Evolutionary conservation across 2,797 vertebrate genomes (phyloP), one percentile per base, ranked within the genome.

Genomic region (Melanogrammus aeglefinus): DNA sequence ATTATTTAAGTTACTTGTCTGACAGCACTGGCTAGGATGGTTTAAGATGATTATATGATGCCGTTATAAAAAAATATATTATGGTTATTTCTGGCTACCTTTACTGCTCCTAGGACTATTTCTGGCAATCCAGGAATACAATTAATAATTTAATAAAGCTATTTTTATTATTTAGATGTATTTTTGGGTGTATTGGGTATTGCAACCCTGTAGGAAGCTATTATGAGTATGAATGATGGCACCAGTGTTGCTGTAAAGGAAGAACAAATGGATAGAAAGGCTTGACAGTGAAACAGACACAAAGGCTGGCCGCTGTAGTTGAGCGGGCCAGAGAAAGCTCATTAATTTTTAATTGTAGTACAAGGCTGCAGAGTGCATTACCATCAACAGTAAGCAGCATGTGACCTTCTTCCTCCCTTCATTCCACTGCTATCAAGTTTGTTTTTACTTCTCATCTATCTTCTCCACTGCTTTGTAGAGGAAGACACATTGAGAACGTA

Each of bases 291-390:
- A 71, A 78, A 77, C 27, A 79, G 63, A 76, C 72, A 76, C 29
- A 8, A 84, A 83, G 82, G 88, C 87, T 85, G 83, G 88, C 88
- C 84, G 86, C 80, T 84, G 81, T 75, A 39, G 82, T 76, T 86
- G 88, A 88, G 83, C 83, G 86, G 82, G 85, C 89, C 84, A 80
- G 83, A 88, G 76, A 88, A 85, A 85, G 81, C 86, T 94, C 90
- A 93, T 94, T 92, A 90, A 94, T 93, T 87, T 93, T 94, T 91
- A 92, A 94, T 93, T 90, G 90, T 81, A n/a, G 88, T 84, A 85
- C 77, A 31, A 35, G 35, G 82, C 63, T 82, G 88, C 87, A 87
- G 88, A 92, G 89, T 87, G 86, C 86, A 79, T 81, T 80, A 78
- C 86, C 87, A 88, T 91, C 85, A 81, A 88, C 88, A 86, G 80